Conservation (phyloP, 2,113 vertebrate species). For the Nyctereutes procyonoides region DNA sequence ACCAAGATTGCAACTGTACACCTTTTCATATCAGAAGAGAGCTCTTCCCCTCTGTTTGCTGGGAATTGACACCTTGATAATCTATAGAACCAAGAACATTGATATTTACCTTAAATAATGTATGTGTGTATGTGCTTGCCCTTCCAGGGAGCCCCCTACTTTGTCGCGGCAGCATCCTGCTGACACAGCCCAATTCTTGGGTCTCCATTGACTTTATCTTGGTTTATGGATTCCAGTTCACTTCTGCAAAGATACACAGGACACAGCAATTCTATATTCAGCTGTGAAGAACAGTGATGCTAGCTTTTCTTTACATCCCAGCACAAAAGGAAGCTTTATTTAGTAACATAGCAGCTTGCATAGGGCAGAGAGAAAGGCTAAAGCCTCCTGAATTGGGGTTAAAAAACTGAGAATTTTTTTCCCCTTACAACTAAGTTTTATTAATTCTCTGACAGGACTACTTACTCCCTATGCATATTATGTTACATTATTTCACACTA, state of each 20-base stretch:
- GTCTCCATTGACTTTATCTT: neutral
- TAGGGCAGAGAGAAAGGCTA: neutral
- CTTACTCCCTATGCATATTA: constrained; percentile 59
- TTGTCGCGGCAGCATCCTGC: neutral
- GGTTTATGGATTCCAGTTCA: neutral
- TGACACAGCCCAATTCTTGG: neutral
- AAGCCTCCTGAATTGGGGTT: constrained; percentile 18
- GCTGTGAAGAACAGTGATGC: neutral
- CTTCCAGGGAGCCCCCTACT: neutral
- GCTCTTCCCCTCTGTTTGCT: neutral
- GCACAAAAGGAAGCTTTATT: neutral
- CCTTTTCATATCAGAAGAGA: neutral
- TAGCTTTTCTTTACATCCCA: neutral
- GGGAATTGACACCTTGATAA: neutral
- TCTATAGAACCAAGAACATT: neutral
- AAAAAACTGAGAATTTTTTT: constrained; percentile 34
- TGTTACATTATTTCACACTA: constrained; percentile 69
- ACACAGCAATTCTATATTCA: neutral
- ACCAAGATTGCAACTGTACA: neutral
- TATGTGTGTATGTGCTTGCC: neutral
- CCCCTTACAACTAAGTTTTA: constrained; percentile 52
- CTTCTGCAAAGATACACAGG: neutral
- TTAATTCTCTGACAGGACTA: constrained; percentile 67
- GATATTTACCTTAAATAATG: neutral
- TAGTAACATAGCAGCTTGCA: neutral